Base-by-base conservation (phyloP, 2,888 invertebrate genomes). In the Tenthredo amoena region DNA sequence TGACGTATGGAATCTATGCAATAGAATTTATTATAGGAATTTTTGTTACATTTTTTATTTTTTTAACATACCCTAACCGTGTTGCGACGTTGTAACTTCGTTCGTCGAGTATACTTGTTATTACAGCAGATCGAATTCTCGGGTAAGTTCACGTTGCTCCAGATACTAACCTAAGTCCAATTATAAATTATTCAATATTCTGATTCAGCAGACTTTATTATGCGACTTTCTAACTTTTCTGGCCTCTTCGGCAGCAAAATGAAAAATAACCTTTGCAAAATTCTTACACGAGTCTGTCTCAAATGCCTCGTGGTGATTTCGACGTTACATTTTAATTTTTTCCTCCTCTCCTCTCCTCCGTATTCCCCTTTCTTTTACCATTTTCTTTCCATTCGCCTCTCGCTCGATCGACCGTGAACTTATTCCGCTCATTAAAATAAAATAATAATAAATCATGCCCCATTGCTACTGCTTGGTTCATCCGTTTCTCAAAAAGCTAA, bases 151-250 rank as follows among this genome's bases (percentile, higher is more conserved):
- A 26, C 37, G 81, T 81, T 26, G 81, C 81, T 81, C 40, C 58
- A 58, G 58, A 62, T 81, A 81, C 62, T 31, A 43, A 74, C 72
- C 18, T 68, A 65, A 79, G 76, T 85, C 79, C 85, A 79, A 79
- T 79, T 77, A 85, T 85, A 85, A 85, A 71, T 85, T 85, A 85
- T 85, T 85, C 85, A 85, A 85, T 85, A 85, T 79, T 81, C 79
- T 34, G 77, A 62, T 81, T 68, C 79, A 62, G 85, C 55, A 40
- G 47, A 81, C 58, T 72, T 85, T 71, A 81, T 85, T 81, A 81
- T 81, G 85, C 85, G 85, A 85, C 85, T 81, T 81, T 68, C 65
- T n/a, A 81, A 85, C 47, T 85, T 85, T 85, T 71, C 85, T 81
- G 79, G 55, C 71, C 85, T 77, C 77, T 85, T 40, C 65, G 85